Base-by-base conservation (phyloP, 2,797 vertebrate genomes). In the Tragelaphus eurycerus region DNA sequence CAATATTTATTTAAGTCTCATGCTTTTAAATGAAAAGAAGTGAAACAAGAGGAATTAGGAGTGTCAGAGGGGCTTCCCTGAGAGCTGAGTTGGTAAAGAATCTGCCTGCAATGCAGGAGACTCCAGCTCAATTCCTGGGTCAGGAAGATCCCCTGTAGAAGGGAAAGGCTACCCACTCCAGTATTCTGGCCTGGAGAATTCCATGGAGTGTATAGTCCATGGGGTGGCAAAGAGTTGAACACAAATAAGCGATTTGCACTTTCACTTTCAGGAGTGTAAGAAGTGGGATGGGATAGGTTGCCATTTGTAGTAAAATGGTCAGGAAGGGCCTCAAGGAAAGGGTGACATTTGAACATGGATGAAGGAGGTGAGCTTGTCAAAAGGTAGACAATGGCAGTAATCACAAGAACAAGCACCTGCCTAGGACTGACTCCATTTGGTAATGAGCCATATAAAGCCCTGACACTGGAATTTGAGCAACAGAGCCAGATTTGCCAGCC, bases 401-500 rank as follows among this genome's bases (percentile, higher is more conserved):
- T 90, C 92, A 46, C 62, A 55, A 90, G 86, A 15, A 48, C 60
- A 48, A 90, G 79, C 95, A 93, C 96, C 96, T 97, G 90, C 96
- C 55, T 5, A 74, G 83, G 34, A 84, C 79, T 34, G 55, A 34
- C 74, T 96, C 52, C 76, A 2, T 82, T 38, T 96, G 96, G 96
- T 83, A 94, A 64, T 21, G 19, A 93, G 88, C 93, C 94, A 84
- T 15, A 46, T 4, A 82, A 93, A 97, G 94, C 76, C 50, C 94
- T 71, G 90, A 89, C 78, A 0, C 21, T 87, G 96, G 93, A 94
- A 96, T 97, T 46, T 81, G 52, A 96, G 87, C 76, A 86, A 34
- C 55, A 46, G n/a, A 90, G 95, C 96, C 96, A 97, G 60, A 38
- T 96, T 94, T 95, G 93, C 67, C 3, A 3, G 76, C 92, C 97